Conservation (phyloP, 2,113 vertebrate genomes). For the Natator depressus region DNA sequence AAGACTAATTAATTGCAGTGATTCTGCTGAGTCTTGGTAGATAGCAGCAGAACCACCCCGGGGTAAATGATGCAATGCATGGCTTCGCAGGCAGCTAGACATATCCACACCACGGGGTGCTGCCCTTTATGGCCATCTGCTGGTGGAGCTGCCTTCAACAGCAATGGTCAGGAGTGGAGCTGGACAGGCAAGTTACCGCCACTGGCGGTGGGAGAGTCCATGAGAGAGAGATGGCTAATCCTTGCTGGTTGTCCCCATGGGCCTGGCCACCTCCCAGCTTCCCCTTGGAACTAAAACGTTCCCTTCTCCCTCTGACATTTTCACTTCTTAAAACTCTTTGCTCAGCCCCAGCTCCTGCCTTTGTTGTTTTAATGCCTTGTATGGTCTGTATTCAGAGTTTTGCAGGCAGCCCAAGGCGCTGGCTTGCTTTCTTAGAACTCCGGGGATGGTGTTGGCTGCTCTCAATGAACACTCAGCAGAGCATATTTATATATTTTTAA, state of each 20-base stretch:
- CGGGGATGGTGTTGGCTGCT: conserved; percentile 25
- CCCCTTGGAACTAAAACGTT: background rate
- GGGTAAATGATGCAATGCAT: background rate
- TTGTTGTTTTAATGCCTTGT: background rate
- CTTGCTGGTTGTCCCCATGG: background rate
- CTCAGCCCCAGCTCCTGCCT: background rate
- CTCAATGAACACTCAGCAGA: conserved; percentile 25
- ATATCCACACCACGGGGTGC: background rate
- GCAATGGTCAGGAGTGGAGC: background rate
- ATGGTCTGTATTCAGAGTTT: rapidly evolving
- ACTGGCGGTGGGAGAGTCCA: background rate
- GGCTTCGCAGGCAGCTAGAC: background rate
- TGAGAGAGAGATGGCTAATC: background rate
- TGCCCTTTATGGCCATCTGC: background rate
- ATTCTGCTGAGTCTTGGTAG: background rate
- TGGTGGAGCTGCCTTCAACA: rapidly evolving
- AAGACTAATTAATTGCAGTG: background rate
- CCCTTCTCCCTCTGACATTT: background rate
- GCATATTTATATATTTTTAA: conserved; percentile 26
- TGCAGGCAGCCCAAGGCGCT: background rate
- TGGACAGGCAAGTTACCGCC: background rate
- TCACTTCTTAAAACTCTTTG: background rate
- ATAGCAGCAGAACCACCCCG: background rate
- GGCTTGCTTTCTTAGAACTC: background rate
- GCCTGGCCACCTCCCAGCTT: background rate